These are phyloP conservation scores for Dromius quadrimaculatus DNA, from an alignment of 2,888 invertebrate genomes.

Conservation along the genomic window DNA sequence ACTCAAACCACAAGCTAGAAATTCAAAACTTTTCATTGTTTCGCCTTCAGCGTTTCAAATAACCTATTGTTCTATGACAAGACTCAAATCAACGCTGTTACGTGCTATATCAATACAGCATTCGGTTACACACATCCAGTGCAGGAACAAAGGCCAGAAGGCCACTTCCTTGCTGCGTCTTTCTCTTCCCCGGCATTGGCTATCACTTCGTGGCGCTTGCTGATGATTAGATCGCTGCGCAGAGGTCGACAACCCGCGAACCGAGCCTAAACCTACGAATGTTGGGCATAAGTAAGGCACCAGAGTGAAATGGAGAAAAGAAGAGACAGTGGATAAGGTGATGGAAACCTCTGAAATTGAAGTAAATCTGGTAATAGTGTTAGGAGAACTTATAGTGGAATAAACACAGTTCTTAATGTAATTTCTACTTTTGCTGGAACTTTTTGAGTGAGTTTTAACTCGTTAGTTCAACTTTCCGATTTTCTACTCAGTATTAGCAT, in stretches of 20 bases:
- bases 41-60: conserved; percentile 9
- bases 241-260: conserved; percentile 26
- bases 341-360: no score
- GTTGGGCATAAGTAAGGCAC: conserved; percentile 18
- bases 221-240: conserved; percentile 18
- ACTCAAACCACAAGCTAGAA: no score
- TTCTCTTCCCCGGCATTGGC: neutral
- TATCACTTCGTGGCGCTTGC: neutral
- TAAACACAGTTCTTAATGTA: no score
- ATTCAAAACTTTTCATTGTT: no score
- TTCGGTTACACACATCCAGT: conserved; percentile 27
- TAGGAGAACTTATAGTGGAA: no score
- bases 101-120: neutral
- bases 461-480: no score
- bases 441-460: no score
- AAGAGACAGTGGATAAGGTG: no score
- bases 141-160: conserved; percentile 17
- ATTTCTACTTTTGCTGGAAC: no score
- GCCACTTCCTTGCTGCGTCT: conserved; percentile 21
- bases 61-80: neutral
- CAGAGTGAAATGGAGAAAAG: no score
- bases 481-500: no score
- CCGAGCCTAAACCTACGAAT: neutral
- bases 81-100: neutral
- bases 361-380: no score